Conservation (phyloP, 2,797 vertebrate species). For the Megaceryle alcyon region DNA sequence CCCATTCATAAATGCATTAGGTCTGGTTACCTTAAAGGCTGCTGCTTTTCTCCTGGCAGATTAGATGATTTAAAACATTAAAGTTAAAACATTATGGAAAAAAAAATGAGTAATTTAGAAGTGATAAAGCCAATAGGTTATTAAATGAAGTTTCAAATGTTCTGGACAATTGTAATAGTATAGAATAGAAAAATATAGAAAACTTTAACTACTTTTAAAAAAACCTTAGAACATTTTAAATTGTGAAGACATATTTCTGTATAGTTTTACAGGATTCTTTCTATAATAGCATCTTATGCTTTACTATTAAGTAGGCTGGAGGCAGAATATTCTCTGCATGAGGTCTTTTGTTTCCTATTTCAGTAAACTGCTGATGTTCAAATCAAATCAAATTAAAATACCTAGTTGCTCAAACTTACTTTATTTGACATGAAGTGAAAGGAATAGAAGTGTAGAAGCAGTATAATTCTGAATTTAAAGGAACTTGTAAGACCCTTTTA, state of each 20-base stretch:
- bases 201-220: neutral
- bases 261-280: neutral
- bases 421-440: neutral
- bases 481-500: neutral
- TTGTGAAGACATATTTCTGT: neutral
- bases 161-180: neutral
- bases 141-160: neutral
- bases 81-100: neutral
- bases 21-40: neutral
- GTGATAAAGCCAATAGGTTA: neutral
- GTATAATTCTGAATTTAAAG: neutral
- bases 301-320: neutral
- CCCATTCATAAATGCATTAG: neutral
- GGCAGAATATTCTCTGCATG: neutral
- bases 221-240: neutral
- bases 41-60: neutral
- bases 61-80: neutral
- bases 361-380: neutral
- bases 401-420: neutral
- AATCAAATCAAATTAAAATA: neutral
- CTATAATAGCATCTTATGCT: neutral
- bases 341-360: neutral
- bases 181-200: neutral
- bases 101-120: neutral
- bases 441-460: neutral